These are phyloP conservation scores for Asarcornis scutulata DNA, from an alignment of 2,113 vertebrate species.

Conservation along the genomic window DNA sequence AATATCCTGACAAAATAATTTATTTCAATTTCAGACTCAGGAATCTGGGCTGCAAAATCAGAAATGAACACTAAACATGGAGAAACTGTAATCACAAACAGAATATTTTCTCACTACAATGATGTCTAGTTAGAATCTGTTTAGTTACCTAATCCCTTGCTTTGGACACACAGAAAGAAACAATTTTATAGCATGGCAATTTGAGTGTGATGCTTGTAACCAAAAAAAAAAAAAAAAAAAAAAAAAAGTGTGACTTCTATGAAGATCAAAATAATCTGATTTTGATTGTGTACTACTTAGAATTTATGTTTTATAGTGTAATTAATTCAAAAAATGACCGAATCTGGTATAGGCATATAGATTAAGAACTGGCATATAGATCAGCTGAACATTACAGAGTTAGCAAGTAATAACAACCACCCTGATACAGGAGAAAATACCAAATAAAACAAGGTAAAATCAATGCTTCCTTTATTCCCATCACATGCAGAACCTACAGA, in stretches of 20 bases:
- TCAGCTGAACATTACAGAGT: neutral
- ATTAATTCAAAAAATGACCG: neutral
- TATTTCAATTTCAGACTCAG: neutral
- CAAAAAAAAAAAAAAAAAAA: neutral
- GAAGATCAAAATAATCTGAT: neutral
- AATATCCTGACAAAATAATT: neutral
- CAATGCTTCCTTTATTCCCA: neutral
- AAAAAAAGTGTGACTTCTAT: neutral
- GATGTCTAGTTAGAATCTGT: neutral
- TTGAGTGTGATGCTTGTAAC: neutral
- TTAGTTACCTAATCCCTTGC: neutral
- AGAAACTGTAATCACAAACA: neutral
- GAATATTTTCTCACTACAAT: neutral
- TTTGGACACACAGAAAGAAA: neutral
- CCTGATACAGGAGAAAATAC: neutral
- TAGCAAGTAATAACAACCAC: neutral
- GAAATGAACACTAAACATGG: neutral
- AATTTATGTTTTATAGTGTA: neutral
- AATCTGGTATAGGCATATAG: neutral
- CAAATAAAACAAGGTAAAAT: neutral
- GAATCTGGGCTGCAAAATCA: neutral
- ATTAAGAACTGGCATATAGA: neutral
- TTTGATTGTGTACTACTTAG: neutral
- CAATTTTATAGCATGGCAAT: neutral
- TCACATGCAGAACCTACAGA: neutral